Conservation (phyloP, 1,140 invertebrate species). For the Vanessa atalanta region DNA sequence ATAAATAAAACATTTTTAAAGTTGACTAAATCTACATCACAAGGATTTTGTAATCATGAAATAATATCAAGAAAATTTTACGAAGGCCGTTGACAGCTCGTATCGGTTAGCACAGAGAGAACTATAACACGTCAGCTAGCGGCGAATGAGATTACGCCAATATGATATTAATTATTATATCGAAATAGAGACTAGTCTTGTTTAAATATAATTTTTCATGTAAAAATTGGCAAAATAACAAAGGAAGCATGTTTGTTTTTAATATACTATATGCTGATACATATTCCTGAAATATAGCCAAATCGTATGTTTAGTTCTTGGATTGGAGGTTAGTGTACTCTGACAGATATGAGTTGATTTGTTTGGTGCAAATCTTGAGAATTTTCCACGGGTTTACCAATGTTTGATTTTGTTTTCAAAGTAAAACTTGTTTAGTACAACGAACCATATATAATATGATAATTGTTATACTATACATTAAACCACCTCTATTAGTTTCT, state of each 20-base stretch:
- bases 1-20: no score
- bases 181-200: background rate
- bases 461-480: no score
- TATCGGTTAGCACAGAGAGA: background rate
- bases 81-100: background rate
- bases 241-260: background rate
- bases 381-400: no score
- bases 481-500: no score
- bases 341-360: background rate
- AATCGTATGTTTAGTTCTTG: background rate
- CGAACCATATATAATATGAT: no score
- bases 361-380: no score
- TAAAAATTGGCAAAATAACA: conserved; percentile 8
- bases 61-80: background rate
- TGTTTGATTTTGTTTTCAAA: no score
- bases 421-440: no score
- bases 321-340: background rate
- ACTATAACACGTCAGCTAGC: background rate
- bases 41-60: background rate
- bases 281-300: conserved; percentile 1
- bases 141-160: background rate
- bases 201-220: background rate
- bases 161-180: background rate
- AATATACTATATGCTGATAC: conserved; percentile 1
- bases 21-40: background rate